These are phyloP conservation scores for Tokudaia muenninki DNA, from an alignment of 2,797 vertebrate genomes.

Conservation along the genomic window DNA sequence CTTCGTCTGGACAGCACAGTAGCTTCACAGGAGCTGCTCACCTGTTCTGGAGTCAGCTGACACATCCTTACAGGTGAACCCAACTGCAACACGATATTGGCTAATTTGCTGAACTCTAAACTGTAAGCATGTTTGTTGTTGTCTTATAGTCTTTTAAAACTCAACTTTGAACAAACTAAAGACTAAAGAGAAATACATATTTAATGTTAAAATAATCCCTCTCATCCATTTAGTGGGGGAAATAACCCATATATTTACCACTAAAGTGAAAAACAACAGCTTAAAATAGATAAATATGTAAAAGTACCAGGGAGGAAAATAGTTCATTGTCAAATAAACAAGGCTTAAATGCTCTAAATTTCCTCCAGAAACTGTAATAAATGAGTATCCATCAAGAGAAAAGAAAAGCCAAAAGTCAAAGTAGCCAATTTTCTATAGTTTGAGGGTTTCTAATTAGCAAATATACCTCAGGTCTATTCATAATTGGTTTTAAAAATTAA, in stretches of 20 bases:
- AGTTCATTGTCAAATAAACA: neutral
- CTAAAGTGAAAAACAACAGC: neutral
- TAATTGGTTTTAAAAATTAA: constrained; percentile 63
- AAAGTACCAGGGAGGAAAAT: neutral
- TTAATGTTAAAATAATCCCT: neutral
- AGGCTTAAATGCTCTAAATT: neutral
- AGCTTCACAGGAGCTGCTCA: neutral
- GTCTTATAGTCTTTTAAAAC: neutral
- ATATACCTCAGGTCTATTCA: neutral
- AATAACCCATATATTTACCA: neutral
- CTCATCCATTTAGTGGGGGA: neutral
- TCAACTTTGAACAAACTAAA: neutral
- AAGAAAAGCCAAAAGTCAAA: neutral
- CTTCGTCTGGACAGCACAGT: neutral
- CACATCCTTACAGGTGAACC: neutral
- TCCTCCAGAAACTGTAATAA: neutral
- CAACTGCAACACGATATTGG: neutral
- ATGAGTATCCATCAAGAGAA: neutral
- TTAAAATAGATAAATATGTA: neutral
- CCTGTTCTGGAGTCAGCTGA: constrained; percentile 1
- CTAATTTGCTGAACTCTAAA: constrained; percentile 13
- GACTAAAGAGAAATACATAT: constrained; percentile 9
- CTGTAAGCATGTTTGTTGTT: neutral
- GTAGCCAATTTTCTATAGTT: neutral
- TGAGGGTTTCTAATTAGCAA: constrained; percentile 46